Evolutionary conservation across 2,113 vertebrate species (phyloP).

Genomic region (Lophotis ruficrista): DNA sequence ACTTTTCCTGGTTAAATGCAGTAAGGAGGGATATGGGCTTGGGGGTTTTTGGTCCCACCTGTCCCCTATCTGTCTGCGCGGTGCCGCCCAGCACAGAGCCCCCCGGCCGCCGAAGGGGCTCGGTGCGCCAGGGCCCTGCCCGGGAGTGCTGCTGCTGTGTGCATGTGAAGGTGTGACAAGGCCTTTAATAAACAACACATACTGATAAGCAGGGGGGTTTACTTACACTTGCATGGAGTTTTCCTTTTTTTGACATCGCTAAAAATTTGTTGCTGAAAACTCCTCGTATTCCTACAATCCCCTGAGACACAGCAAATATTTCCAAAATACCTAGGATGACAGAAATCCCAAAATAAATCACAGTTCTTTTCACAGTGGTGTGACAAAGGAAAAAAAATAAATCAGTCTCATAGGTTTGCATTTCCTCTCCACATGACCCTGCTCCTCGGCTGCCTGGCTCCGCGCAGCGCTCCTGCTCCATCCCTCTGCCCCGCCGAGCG

Average conservation of each 20-base stretch:
- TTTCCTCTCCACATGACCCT: not conserved
- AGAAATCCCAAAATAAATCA: conserved; percentile 85
- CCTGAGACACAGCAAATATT: conserved; percentile 97
- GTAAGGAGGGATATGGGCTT: not conserved
- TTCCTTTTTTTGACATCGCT: conserved; percentile 98
- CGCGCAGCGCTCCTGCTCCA: not conserved
- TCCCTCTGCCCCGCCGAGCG: not conserved
- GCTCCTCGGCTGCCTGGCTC: not conserved
- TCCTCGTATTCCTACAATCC: conserved; percentile 96
- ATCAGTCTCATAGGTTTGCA: not conserved
- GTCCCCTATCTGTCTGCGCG: not conserved
- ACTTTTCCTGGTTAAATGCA: fast-evolving
- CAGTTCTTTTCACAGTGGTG: conserved; percentile 55
- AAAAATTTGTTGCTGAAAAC: conserved; percentile 98
- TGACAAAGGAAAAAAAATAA: conserved; percentile 33
- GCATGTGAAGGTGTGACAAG: not conserved
- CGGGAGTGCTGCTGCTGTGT: not conserved
- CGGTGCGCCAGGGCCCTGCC: fast-evolving
- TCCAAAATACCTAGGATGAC: conserved; percentile 95
- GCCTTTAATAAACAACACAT: conserved; percentile 21
- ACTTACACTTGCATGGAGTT: conserved; percentile 96
- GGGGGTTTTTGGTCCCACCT: not conserved
- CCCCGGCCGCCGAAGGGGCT: not conserved
- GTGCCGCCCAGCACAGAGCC: fast-evolving
- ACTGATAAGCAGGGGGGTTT: conserved; percentile 39